These are phyloP conservation scores for Okapia johnstoni DNA, from an alignment of 2,113 vertebrate genomes.

Conservation along the genomic window DNA sequence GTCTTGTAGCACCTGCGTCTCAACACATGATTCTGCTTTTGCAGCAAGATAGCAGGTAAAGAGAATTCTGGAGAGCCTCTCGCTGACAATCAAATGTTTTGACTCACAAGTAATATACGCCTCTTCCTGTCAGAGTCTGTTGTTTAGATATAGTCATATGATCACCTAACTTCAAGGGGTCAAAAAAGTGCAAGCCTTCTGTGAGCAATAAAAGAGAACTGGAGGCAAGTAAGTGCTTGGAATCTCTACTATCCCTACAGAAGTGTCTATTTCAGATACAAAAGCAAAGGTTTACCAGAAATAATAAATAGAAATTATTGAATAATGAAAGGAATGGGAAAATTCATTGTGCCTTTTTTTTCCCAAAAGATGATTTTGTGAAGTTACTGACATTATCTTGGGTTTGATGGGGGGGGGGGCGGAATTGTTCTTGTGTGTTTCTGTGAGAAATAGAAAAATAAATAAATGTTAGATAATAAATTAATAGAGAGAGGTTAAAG, in stretches of 20 bases:
- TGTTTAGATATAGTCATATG: neutral
- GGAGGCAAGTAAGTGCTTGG: neutral
- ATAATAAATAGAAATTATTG: neutral
- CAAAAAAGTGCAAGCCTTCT: neutral
- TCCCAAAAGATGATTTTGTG: neutral
- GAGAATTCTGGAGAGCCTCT: neutral
- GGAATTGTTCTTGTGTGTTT: neutral
- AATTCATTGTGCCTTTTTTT: neutral
- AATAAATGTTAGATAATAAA: neutral
- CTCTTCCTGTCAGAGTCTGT: neutral
- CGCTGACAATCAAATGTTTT: neutral
- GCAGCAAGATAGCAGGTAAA: neutral
- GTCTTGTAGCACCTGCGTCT: neutral
- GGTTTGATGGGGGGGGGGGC: rapidly evolving
- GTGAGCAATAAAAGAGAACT: neutral
- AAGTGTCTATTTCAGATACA: neutral
- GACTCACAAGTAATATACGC: neutral
- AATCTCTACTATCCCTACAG: neutral
- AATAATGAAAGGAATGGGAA: neutral
- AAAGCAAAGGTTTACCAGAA: neutral
- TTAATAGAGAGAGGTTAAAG: neutral
- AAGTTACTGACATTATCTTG: neutral
- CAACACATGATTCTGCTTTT: neutral
- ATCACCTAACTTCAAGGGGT: neutral
- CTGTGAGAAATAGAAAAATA: neutral